Conservation (phyloP, 2,113 vertebrate genomes). For the Pagrus major region DNA sequence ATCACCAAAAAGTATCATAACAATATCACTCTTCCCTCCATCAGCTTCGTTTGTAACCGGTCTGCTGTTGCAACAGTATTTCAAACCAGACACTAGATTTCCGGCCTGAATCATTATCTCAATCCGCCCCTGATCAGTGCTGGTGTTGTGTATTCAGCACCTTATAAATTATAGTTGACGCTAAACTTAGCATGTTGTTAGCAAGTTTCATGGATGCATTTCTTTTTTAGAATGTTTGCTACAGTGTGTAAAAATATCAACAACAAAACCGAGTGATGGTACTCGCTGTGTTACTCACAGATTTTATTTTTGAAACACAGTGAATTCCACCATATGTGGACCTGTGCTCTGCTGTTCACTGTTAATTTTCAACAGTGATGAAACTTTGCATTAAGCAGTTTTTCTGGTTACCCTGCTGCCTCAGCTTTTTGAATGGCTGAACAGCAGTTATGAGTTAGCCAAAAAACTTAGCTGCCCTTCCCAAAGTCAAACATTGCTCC, state of each 20-base stretch:
- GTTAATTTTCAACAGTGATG: slow-evolving; percentile 2
- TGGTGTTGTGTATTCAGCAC: neutral
- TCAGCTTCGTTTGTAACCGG: too few relatives aligned
- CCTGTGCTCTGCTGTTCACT: neutral
- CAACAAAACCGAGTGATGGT: neutral
- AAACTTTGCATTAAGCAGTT: neutral
- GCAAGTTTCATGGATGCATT: neutral
- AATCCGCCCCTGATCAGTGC: too few relatives aligned
- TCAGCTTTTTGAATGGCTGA: slow-evolving; percentile 1
- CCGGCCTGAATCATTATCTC: too few relatives aligned
- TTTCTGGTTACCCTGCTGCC: neutral
- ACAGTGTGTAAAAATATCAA: neutral
- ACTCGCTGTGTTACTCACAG: neutral
- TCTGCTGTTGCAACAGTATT: too few relatives aligned
- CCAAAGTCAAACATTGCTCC: neutral
- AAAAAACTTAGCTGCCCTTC: neutral
- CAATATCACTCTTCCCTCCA: too few relatives aligned
- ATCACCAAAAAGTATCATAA: too few relatives aligned
- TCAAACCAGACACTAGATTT: too few relatives aligned
- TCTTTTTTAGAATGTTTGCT: neutral
- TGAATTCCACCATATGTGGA: too few relatives aligned
- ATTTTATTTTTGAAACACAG: too few relatives aligned
- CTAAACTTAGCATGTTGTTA: neutral
- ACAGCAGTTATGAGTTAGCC: neutral
- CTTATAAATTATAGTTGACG: too few relatives aligned